A percentile compares a stretch with the other conserved stretches of the same genome.
Conservation (phyloP, 2,888 invertebrate genomes). For the Pocota personata region DNA sequence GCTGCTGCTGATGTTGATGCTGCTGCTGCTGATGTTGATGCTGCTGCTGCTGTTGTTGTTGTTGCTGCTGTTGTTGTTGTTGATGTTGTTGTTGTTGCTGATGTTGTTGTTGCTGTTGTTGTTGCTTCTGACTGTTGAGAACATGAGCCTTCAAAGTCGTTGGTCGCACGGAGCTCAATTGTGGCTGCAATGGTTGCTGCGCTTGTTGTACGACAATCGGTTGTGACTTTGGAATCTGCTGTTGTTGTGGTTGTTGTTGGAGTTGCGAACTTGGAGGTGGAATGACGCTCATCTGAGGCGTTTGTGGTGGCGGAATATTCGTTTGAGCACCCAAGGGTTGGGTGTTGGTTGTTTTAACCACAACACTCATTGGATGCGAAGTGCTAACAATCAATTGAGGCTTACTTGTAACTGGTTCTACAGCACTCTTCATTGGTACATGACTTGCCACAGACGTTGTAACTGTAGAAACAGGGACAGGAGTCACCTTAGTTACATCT, state of each 20-base stretch:
- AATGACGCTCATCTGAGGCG: slow-evolving; percentile 31
- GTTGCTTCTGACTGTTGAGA: slow-evolving; percentile 83
- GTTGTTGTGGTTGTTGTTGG: slow-evolving; percentile 80
- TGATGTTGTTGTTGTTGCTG: slow-evolving; percentile 59
- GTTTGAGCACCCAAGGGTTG: slow-evolving; percentile 74
- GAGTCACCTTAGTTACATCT: slow-evolving; percentile 60
- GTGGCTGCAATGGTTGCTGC: slow-evolving; percentile 80
- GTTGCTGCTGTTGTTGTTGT: slow-evolving; percentile 61
- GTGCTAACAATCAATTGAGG: slow-evolving; percentile 8
- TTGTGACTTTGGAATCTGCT: slow-evolving; percentile 76
- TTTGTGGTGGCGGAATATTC: slow-evolving; percentile 62
- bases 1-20: slow-evolving; percentile 75
- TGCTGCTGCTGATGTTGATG: slow-evolving; percentile 75
- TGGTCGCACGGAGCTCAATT: slow-evolving; percentile 81
- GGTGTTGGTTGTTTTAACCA: slow-evolving; percentile 78
- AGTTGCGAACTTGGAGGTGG: slow-evolving; percentile 59
- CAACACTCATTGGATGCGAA: slow-evolving; percentile 78
- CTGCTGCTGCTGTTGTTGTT: slow-evolving; percentile 71
- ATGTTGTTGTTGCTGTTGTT: slow-evolving; percentile 76
- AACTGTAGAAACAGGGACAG: slow-evolving; percentile 46
- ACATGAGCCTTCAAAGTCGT: slow-evolving; percentile 87
- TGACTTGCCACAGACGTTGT: slow-evolving; percentile 56
- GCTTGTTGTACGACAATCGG: slow-evolving; percentile 78
- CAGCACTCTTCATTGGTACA: slow-evolving; percentile 29
- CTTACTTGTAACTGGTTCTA: slow-evolving; percentile 19